These are phyloP conservation scores for Atrina japonica DNA, from an alignment of 2,888 invertebrate species.

Conservation along the genomic window DNA sequence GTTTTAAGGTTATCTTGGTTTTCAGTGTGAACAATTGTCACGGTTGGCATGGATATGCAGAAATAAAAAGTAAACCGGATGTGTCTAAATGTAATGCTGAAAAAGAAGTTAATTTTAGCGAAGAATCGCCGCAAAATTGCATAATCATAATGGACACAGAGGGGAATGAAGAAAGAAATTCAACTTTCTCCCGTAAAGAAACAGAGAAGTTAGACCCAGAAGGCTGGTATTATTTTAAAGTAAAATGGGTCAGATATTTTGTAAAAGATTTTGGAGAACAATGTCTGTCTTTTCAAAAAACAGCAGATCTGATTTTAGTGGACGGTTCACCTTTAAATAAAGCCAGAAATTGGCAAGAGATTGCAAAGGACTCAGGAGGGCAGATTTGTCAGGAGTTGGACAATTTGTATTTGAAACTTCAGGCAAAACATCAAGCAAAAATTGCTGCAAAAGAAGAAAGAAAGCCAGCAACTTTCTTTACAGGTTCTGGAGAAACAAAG, in stretches of 20 bases:
- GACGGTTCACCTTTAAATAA: constrained; percentile 65
- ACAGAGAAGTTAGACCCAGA: neutral
- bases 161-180: neutral
- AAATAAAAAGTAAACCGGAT: constrained; percentile 55
- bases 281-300: constrained; percentile 63
- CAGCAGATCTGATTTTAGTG: constrained; percentile 43
- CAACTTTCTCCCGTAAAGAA: no score
- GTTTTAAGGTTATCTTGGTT: constrained; percentile 61
- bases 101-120: neutral
- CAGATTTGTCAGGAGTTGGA: constrained; percentile 62
- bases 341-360: constrained; percentile 71
- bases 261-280: constrained; percentile 64
- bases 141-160: no score
- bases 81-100: no score
- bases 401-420: constrained; percentile 46
- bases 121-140: constrained; percentile 47
- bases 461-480: constrained; percentile 62
- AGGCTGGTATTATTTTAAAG: constrained; percentile 65
- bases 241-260: constrained; percentile 64
- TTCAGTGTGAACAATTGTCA: constrained; percentile 75
- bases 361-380: constrained; percentile 56
- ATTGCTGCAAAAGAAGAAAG: constrained; percentile 41
- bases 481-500: constrained; percentile 31
- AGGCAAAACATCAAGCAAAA: constrained; percentile 44
- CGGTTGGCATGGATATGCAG: constrained; percentile 76